Evolutionary conservation across 37 sponge, comb jelly and placozoan species (phyloP).

Genomic region (Agelas oroides): DNA sequence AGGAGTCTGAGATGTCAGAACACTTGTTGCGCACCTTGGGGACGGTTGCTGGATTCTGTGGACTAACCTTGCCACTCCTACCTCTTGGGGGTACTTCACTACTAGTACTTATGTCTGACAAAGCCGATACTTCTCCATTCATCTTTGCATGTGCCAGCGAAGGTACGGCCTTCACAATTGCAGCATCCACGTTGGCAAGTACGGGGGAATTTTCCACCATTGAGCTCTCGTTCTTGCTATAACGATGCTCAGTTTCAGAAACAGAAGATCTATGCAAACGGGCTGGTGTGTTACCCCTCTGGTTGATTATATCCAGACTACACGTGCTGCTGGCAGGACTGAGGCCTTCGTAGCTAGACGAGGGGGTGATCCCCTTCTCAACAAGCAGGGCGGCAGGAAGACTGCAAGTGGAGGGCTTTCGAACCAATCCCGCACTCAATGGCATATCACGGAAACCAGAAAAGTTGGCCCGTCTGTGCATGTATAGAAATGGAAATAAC

Average conservation of each 20-base stretch:
- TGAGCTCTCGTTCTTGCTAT: not conserved
- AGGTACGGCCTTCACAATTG: not conserved
- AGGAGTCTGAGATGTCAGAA: too few relatives aligned
- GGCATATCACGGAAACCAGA: conserved; percentile 49
- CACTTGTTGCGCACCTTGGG: too few relatives aligned
- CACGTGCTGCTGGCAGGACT: conserved; percentile 62
- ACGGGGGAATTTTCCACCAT: not conserved
- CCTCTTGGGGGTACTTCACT: too few relatives aligned
- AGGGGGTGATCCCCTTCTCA: conserved; percentile 20
- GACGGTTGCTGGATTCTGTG: too few relatives aligned
- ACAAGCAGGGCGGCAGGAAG: conserved; percentile 67
- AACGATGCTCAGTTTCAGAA: too few relatives aligned
- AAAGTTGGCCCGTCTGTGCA: conserved; percentile 20
- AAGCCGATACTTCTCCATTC: not conserved
- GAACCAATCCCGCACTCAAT: conserved; percentile 22
- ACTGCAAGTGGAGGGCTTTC: conserved; percentile 78
- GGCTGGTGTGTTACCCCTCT: too few relatives aligned
- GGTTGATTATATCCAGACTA: conserved; percentile 30
- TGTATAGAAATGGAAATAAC: not conserved
- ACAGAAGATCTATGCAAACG: too few relatives aligned
- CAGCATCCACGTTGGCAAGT: conserved; percentile 11
- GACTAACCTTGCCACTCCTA: too few relatives aligned
- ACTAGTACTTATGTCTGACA: not conserved
- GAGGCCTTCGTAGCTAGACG: conserved; percentile 39
- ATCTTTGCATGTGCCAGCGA: not conserved